phyloP scores from a whole-genome alignment of 1,140 invertebrate species.

The Bemisia tabaci region DNA sequence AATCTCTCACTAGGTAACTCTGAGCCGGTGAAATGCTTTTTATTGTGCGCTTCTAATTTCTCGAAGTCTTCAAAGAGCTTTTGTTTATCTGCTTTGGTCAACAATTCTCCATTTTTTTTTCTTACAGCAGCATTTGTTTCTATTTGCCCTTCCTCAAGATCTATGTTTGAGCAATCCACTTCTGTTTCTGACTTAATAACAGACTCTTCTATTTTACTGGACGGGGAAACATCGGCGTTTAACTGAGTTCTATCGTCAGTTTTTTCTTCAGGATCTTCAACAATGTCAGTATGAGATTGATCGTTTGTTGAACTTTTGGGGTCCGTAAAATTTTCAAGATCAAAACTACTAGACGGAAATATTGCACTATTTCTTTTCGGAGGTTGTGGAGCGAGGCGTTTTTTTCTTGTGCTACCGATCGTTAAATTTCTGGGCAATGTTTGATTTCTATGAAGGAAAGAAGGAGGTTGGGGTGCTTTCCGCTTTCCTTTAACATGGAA shows the following conservation, averaged over 20 bases:
- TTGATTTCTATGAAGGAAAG: constrained; percentile 2
- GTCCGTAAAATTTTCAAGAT: not conserved
- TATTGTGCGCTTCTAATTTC: constrained; percentile 19
- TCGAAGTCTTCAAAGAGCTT: constrained; percentile 19
- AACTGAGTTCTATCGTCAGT: not conserved
- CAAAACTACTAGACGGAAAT: not conserved
- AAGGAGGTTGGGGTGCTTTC: constrained; percentile 45
- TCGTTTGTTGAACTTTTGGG: too few relatives aligned
- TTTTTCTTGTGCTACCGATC: constrained; percentile 34
- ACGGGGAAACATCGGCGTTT: constrained; percentile 8
- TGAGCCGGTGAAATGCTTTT: constrained; percentile 12
- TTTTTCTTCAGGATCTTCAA: not conserved
- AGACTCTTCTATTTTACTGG: constrained; percentile 5
- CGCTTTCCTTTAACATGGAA: constrained; percentile 58
- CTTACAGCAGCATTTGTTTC: constrained; percentile 2
- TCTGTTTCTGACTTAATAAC: not conserved
- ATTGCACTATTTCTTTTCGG: constrained; percentile 25
- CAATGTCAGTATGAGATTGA: too few relatives aligned
- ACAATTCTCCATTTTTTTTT: constrained; percentile 9
- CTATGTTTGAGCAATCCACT: constrained; percentile 6
- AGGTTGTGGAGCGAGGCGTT: constrained; percentile 43
- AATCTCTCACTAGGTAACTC: constrained; percentile 1
- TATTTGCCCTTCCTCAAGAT: constrained; percentile 5
- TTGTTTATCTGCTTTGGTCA: constrained; percentile 19
- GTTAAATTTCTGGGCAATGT: constrained; percentile 8